Evolutionary conservation across 2,888 invertebrate genomes (phyloP).

Genomic region (Smittia aterrima): DNA sequence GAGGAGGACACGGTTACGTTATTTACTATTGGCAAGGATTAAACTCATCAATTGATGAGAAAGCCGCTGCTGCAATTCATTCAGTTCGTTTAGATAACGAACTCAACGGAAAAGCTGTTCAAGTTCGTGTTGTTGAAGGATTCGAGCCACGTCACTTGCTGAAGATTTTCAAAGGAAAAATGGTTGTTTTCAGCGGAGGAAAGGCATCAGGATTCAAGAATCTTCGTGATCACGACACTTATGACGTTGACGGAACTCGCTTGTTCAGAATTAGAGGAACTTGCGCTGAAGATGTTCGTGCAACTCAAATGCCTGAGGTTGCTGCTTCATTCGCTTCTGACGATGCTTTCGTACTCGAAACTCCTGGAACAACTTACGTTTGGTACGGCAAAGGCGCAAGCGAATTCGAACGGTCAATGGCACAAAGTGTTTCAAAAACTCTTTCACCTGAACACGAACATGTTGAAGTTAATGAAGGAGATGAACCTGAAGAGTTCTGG

Average conservation of each 20-base stretch:
- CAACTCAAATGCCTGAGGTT: conserved; percentile 61
- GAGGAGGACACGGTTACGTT: conserved; percentile 58
- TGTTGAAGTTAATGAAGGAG: conserved; percentile 60
- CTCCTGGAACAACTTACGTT: conserved; percentile 58
- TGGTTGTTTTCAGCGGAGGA: conserved; percentile 62
- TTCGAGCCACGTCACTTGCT: conserved; percentile 72
- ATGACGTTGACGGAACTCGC: conserved; percentile 60
- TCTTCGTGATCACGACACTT: conserved; percentile 59
- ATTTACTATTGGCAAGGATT: conserved; percentile 69
- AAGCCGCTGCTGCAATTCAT: conserved; percentile 57
- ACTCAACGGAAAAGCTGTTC: conserved; percentile 58
- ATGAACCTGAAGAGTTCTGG: conserved; percentile 70
- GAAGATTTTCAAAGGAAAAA: conserved; percentile 67
- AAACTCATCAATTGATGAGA: conserved; percentile 57
- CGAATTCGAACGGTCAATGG: conserved; percentile 62
- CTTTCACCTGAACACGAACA: conserved; percentile 56
- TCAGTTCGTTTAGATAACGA: conserved; percentile 56
- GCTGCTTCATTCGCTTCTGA: conserved; percentile 64
- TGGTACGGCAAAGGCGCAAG: conserved; percentile 69
- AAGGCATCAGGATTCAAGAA: conserved; percentile 61
- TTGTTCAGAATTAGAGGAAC: conserved; percentile 62
- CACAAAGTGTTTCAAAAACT: conserved; percentile 54
- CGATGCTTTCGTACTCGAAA: conserved; percentile 68
- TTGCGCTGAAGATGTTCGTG: conserved; percentile 62
- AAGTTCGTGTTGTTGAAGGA: conserved; percentile 68